These are phyloP conservation scores for Scrobipalpa costella DNA, from an alignment of 2,888 invertebrate genomes.

Conservation along the genomic window DNA sequence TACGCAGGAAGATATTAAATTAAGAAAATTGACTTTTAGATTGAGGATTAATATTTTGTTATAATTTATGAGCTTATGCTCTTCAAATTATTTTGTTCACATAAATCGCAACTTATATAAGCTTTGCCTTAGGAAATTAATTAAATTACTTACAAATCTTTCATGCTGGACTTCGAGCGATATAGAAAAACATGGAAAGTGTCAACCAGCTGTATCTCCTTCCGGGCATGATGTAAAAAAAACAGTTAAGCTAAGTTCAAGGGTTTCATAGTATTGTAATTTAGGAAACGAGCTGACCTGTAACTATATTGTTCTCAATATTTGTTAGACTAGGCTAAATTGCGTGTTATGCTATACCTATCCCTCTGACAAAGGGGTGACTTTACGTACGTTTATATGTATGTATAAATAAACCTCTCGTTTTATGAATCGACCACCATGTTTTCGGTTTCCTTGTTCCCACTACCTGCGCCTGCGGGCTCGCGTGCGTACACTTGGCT, in stretches of 20 bases:
- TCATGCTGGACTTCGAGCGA: too few relatives aligned
- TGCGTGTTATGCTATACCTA: too few relatives aligned
- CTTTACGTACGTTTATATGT: too few relatives aligned
- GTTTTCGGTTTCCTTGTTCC: neutral
- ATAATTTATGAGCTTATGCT: neutral
- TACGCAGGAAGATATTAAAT: neutral
- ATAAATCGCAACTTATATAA: neutral
- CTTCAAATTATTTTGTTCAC: neutral
- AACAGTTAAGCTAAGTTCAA: neutral
- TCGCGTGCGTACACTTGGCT: conserved; percentile 12
- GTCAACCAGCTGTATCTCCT: too few relatives aligned
- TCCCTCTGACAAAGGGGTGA: too few relatives aligned
- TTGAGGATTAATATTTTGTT: neutral
- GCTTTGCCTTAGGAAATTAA: too few relatives aligned
- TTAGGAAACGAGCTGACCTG: too few relatives aligned
- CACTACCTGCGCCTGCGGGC: neutral
- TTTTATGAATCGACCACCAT: neutral
- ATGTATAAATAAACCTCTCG: neutral
- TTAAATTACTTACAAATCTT: too few relatives aligned
- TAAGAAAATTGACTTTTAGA: neutral
- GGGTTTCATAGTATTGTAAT: too few relatives aligned
- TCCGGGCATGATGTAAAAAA: neutral
- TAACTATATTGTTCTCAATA: too few relatives aligned
- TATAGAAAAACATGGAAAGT: too few relatives aligned
- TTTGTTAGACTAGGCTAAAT: too few relatives aligned